Evolutionary conservation across 2,797 vertebrate species (phyloP).

Genomic region (Epinephelus coioides): DNA sequence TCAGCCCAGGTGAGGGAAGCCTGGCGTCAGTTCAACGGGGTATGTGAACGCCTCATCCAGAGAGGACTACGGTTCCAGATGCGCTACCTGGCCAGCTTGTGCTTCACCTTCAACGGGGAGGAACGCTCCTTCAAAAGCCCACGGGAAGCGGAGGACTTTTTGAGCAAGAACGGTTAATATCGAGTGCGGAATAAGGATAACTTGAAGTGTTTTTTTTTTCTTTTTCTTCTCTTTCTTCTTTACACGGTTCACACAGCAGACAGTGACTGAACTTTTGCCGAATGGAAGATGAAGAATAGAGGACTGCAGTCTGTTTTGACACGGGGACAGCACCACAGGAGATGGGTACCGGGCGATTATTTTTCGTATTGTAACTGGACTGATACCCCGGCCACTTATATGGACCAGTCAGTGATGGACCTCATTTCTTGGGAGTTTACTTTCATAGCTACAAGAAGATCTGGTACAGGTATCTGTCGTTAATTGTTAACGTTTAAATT

Average conservation of each 20-base stretch:
- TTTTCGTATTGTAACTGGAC: too few species aligned
- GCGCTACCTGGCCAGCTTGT: neutral
- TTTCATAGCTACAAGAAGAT: too few species aligned
- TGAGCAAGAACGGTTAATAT: neutral
- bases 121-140: neutral
- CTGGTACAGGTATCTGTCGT: too few species aligned
- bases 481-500: too few species aligned
- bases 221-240: too few species aligned
- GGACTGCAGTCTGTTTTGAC: neutral
- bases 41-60: neutral
- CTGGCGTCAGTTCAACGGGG: neutral
- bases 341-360: too few species aligned
- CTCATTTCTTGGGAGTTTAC: too few species aligned
- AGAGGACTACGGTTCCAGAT: constrained; percentile 1
- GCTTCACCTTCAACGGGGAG: constrained; percentile 14
- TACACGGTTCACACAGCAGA: neutral
- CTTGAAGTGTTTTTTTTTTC: neutral
- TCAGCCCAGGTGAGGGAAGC: constrained; percentile 9
- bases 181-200: neutral
- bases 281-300: neutral
- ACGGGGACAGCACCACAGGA: too few species aligned
- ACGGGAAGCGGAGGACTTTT: neutral
- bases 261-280: neutral
- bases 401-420: too few species aligned
- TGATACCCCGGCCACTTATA: too few species aligned